Percentiles rank a stretch among this genome's conserved stretches.
Conservation (phyloP, 2,797 vertebrate species). For the Sciaenops ocellatus region DNA sequence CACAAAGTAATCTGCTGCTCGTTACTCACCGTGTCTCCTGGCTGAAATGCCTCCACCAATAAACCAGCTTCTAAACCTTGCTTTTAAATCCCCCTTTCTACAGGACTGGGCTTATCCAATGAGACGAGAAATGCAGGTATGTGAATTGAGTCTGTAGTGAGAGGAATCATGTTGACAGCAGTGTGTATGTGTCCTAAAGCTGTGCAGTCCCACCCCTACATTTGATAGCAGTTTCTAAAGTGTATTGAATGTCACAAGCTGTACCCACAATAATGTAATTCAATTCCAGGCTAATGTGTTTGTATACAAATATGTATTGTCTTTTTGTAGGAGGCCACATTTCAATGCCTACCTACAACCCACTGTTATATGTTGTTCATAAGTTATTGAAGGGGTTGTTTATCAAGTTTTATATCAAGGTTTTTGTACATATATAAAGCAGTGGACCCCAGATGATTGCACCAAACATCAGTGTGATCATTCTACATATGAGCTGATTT, state of each 20-base stretch:
- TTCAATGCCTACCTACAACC: not conserved
- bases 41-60: not conserved
- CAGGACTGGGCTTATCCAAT: constrained; percentile 99
- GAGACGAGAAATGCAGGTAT: constrained; percentile 99
- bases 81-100: constrained; percentile 16
- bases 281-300: not conserved
- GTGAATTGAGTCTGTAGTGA: not conserved
- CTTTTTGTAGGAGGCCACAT: not conserved
- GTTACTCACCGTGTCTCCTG: not conserved
- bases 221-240: not conserved
- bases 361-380: not conserved
- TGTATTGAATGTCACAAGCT: too few relatives aligned
- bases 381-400: not conserved
- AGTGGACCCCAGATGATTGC: not conserved
- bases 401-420: not conserved
- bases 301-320: not conserved
- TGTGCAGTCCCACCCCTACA: not conserved
- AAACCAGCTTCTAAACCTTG: constrained; percentile 1
- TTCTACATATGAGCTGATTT: not conserved
- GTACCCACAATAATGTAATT: too few relatives aligned
- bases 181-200: too few relatives aligned
- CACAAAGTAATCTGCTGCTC: constrained; percentile 3
- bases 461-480: not conserved
- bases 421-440: not conserved
- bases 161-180: not conserved